phyloP scores from a whole-genome alignment of 2,888 invertebrate genomes.

The Tetranychus truncatus region DNA sequence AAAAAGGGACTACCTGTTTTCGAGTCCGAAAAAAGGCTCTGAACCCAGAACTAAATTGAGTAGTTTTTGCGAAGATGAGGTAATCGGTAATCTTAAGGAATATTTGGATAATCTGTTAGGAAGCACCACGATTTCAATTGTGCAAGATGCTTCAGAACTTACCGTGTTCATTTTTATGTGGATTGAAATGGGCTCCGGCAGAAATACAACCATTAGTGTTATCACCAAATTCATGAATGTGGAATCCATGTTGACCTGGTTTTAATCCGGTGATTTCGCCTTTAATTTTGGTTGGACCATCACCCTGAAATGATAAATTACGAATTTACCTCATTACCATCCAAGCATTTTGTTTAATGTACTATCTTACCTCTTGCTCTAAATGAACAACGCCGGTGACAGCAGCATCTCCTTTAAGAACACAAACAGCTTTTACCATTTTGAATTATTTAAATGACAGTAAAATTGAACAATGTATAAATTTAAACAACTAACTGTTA shows the following conservation, averaged over 20 bases:
- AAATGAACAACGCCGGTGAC: slow-evolving; percentile 63
- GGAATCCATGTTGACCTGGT: slow-evolving; percentile 68
- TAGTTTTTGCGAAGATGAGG: too few species aligned
- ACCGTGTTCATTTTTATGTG: slow-evolving; percentile 50
- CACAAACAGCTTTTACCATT: slow-evolving; percentile 56
- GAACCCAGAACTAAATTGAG: too few species aligned
- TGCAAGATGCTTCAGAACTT: not conserved
- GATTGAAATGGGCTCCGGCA: slow-evolving; percentile 85
- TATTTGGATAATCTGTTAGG: too few species aligned
- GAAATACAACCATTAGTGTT: slow-evolving; percentile 85
- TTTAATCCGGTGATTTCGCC: slow-evolving; percentile 61
- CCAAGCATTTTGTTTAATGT: too few species aligned
- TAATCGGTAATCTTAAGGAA: too few species aligned
- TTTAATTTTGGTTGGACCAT: slow-evolving; percentile 38
- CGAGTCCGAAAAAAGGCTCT: too few species aligned
- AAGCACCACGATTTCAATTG: too few species aligned
- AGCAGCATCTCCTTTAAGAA: slow-evolving; percentile 52
- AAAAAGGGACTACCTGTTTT: too few species aligned
- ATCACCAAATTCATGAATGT: slow-evolving; percentile 89
- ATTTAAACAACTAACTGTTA: too few species aligned
- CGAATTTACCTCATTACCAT: not conserved
- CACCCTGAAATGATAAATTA: slow-evolving; percentile 11
- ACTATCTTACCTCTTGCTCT: slow-evolving; percentile 47
- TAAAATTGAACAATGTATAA: too few species aligned
- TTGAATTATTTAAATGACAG: not conserved